These are phyloP conservation scores for Spea multiplicata DNA, from an alignment of 2,113 vertebrate genomes.

Conservation along the genomic window DNA sequence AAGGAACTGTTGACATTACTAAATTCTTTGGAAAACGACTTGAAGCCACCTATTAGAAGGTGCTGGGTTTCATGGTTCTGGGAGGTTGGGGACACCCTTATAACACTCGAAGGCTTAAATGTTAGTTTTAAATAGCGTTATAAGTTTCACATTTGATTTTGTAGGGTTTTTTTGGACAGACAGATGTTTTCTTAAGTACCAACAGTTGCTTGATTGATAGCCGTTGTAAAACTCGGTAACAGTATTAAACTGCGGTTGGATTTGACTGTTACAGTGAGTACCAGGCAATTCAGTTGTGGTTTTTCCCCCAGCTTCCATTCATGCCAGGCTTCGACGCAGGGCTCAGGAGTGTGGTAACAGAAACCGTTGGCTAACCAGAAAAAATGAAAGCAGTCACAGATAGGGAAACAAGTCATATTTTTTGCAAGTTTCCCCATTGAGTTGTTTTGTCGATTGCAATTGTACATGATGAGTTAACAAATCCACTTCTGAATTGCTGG, in stretches of 20 bases:
- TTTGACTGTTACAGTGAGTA: constrained; percentile 63
- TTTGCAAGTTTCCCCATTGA: constrained; percentile 32
- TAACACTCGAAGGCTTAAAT: background rate
- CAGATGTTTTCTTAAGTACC: constrained; percentile 53
- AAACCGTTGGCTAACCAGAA: constrained; percentile 72
- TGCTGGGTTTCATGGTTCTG: background rate
- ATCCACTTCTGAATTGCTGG: background rate
- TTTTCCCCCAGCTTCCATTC: constrained; percentile 69
- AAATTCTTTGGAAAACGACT: no score
- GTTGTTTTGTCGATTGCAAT: background rate
- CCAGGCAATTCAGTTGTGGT: constrained; percentile 73
- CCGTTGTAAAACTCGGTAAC: constrained; percentile 74
- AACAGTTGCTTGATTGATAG: constrained; percentile 70
- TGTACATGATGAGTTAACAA: background rate
- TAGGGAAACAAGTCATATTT: constrained; percentile 47
- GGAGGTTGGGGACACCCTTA: background rate
- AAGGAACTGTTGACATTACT: no score
- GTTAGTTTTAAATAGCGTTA: background rate
- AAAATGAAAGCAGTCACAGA: constrained; percentile 72
- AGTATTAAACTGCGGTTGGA: constrained; percentile 72
- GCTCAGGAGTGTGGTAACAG: constrained; percentile 67
- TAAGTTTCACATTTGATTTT: constrained; percentile 11
- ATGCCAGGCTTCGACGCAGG: constrained; percentile 69
- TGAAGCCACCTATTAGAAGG: no score
- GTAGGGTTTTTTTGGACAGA: constrained; percentile 50